phyloP scores from a whole-genome alignment of 2,113 vertebrate genomes.

The Lathamus discolor region DNA sequence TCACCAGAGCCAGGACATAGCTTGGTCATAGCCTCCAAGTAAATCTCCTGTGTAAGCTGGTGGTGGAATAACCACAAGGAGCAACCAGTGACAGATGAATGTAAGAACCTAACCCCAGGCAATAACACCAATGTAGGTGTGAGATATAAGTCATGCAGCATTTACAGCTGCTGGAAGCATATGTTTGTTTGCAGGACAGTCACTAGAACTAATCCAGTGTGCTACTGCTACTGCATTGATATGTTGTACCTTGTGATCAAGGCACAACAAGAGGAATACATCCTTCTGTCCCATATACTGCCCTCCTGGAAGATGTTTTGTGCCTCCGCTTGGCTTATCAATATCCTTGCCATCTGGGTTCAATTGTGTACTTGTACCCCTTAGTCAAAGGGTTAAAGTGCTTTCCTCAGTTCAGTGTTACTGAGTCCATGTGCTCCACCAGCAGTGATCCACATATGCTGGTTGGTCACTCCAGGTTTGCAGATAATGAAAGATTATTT shows the following conservation, averaged over 20 bases:
- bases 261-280: neutral
- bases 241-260: neutral
- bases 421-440: neutral
- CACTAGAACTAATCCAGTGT: neutral
- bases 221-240: neutral
- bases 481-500: neutral
- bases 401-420: neutral
- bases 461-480: neutral
- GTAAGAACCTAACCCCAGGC: neutral
- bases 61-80: neutral
- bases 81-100: neutral
- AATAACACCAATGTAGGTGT: neutral
- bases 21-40: neutral
- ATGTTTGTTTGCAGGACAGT: neutral
- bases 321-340: accelerated
- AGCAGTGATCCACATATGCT: neutral
- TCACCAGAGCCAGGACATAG: neutral
- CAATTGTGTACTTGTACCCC: accelerated
- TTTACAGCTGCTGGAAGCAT: neutral
- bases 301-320: neutral
- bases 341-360: neutral
- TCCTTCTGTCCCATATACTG: neutral
- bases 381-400: neutral
- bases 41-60: neutral
- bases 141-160: accelerated